These are phyloP conservation scores for Caenorhabditis brenneri DNA, from an alignment of 1,140 invertebrate genomes.

Conservation along the genomic window DNA sequence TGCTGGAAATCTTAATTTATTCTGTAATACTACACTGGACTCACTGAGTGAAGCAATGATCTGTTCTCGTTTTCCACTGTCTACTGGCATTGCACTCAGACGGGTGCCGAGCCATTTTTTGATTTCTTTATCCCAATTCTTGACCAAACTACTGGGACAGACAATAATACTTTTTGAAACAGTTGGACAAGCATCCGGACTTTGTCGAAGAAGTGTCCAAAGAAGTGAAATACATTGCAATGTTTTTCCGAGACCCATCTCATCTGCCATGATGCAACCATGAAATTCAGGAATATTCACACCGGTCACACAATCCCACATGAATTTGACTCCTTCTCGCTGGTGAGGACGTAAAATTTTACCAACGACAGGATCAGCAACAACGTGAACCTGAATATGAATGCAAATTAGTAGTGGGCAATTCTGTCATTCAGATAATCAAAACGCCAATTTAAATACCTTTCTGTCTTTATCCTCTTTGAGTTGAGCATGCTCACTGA, in stretches of 20 bases:
- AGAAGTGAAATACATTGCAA: conserved; percentile 94
- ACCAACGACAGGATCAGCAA: conserved; percentile 88
- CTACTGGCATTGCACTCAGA: conserved; percentile 80
- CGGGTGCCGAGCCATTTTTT: conserved; percentile 89
- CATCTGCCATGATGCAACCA: conserved; percentile 66
- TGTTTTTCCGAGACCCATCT: conserved; percentile 85
- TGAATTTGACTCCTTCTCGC: conserved; percentile 97
- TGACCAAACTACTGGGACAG: conserved; percentile 70
- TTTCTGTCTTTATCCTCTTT: conserved; percentile 76
- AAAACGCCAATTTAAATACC: neutral
- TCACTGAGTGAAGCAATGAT: conserved; percentile 65
- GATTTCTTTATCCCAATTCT: conserved; percentile 99
- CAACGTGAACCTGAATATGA: conserved; percentile 80
- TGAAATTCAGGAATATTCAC: conserved; percentile 81
- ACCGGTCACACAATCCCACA: conserved; percentile 99
- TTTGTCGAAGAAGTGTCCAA: conserved; percentile 72
- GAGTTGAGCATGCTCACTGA: conserved; percentile 83
- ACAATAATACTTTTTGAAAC: conserved; percentile 78
- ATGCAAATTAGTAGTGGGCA: neutral
- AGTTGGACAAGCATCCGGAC: conserved; percentile 78
- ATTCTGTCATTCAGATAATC: no score
- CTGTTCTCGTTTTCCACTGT: conserved; percentile 66
- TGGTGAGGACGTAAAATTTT: conserved; percentile 95
- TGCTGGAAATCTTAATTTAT: conserved; percentile 62
- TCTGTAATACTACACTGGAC: neutral